Evolutionary conservation across 2,113 vertebrate species (phyloP).

Genomic region (Cryptomyrus ogoouensis): DNA sequence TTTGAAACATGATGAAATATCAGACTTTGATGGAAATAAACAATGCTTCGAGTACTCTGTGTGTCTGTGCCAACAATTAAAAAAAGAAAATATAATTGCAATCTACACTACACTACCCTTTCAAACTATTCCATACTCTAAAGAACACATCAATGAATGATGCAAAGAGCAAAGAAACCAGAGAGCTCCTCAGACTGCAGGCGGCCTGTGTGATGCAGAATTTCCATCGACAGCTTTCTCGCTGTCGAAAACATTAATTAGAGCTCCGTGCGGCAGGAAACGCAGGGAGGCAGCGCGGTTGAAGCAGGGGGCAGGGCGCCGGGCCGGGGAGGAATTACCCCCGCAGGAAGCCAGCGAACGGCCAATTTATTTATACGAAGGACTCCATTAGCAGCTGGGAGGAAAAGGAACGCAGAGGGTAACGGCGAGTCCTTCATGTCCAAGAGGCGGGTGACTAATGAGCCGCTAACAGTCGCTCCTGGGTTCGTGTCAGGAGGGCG

Average conservation of each 20-base stretch:
- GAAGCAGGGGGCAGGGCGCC: neutral
- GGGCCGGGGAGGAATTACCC: neutral
- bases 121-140: neutral
- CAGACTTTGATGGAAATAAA: neutral
- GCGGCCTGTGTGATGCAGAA: neutral
- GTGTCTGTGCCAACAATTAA: neutral
- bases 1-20: neutral
- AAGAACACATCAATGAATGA: neutral
- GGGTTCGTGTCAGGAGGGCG: neutral
- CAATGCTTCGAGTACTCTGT: neutral
- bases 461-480: neutral
- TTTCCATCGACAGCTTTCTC: neutral
- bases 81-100: neutral
- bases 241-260: neutral
- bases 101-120: neutral
- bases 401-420: neutral
- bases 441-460: neutral
- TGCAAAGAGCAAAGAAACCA: neutral
- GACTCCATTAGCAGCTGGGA: neutral
- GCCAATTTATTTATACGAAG: constrained; percentile 9
- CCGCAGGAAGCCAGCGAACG: neutral
- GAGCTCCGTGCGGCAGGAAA: neutral
- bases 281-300: neutral
- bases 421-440: neutral
- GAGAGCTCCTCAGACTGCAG: neutral